Conservation (phyloP, 2,113 vertebrate species). For the Eulacestoma nigropectus region DNA sequence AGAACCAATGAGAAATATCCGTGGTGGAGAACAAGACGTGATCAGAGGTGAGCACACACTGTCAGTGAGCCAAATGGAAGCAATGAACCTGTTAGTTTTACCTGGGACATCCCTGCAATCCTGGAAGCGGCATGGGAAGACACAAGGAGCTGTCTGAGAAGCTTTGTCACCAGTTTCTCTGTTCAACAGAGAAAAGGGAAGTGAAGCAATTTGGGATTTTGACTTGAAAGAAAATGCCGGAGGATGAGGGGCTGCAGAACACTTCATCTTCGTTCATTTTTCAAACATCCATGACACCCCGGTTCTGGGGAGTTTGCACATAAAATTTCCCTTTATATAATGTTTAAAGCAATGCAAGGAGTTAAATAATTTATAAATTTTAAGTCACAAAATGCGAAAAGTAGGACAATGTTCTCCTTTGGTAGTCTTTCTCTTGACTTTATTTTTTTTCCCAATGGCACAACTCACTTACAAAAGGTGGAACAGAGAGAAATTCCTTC, state of each 20-base stretch:
- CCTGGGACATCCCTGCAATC: neutral
- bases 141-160: neutral
- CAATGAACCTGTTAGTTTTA: neutral
- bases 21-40: rapidly evolving
- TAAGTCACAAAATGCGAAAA: neutral
- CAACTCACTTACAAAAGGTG: neutral
- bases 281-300: neutral
- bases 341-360: neutral
- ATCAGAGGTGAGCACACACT: neutral
- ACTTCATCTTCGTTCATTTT: neutral
- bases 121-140: neutral
- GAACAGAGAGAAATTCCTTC: neutral
- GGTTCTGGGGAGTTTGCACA: neutral
- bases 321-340: neutral
- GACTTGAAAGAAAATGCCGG: neutral
- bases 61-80: neutral
- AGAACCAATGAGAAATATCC: neutral
- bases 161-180: neutral
- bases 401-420: neutral
- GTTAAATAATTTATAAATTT: neutral
- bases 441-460: neutral
- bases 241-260: neutral
- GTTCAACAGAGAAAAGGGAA: neutral
- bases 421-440: neutral
- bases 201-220: neutral